Percentiles rank a stretch among this genome's conserved stretches.
phyloP scores from a whole-genome alignment of 2,797 vertebrate species.

The Hipposideros larvatus region DNA sequence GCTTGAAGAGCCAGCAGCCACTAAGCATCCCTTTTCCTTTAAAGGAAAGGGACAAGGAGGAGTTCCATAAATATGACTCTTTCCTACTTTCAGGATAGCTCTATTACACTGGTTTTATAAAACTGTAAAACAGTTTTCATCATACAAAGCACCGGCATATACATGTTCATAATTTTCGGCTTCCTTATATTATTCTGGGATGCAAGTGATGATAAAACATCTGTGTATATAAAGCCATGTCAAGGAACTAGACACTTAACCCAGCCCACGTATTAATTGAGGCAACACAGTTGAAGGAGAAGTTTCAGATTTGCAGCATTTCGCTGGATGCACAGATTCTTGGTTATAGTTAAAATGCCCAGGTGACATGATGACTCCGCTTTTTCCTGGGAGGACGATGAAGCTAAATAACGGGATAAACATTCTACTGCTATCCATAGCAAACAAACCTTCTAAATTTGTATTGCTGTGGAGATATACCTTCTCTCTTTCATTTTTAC shows the following conservation, averaged over 20 bases:
- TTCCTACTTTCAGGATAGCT: background rate
- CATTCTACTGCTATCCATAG: background rate
- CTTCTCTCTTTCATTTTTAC: slow-evolving; percentile 48
- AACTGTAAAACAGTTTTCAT: background rate
- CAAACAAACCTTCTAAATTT: background rate
- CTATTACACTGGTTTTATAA: background rate
- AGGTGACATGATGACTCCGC: background rate
- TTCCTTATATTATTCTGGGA: background rate
- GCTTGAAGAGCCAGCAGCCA: background rate
- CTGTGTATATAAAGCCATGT: background rate
- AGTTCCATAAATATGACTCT: background rate
- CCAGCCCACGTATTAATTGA: background rate
- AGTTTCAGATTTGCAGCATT: background rate
- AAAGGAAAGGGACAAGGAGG: background rate
- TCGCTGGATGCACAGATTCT: background rate
- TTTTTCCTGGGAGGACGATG: background rate
- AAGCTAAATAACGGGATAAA: background rate
- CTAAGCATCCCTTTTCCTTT: background rate
- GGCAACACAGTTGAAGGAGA: background rate
- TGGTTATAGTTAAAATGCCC: background rate
- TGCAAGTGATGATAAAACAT: background rate
- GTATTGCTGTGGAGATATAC: background rate
- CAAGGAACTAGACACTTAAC: background rate
- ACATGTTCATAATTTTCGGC: background rate
- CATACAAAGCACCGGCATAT: background rate